These are phyloP conservation scores for Carpatolechia fugitivella DNA, from an alignment of 2,888 invertebrate species.

Conservation along the genomic window DNA sequence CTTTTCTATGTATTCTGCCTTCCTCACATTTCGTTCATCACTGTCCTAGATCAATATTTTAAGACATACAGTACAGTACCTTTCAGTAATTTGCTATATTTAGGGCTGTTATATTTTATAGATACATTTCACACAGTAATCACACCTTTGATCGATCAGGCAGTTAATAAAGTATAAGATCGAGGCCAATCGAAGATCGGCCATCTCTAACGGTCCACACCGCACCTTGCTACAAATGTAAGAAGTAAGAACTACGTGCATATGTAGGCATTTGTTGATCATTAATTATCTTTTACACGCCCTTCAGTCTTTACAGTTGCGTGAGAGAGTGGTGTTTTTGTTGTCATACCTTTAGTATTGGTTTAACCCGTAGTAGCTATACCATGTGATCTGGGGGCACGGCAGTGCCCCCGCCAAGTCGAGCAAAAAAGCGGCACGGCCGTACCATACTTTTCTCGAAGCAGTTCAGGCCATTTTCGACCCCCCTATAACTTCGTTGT, in stretches of 20 bases:
- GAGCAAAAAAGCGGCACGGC: too few species aligned
- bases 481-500: too few species aligned
- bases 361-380: constrained; percentile 12
- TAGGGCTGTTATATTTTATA: constrained; percentile 26
- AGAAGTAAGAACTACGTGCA: background rate
- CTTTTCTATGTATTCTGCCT: too few species aligned
- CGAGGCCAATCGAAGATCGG: constrained; percentile 30
- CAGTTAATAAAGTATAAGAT: constrained; percentile 18
- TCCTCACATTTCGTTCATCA: too few species aligned
- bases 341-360: too few species aligned
- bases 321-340: too few species aligned
- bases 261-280: constrained; percentile 1
- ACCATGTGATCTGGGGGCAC: too few species aligned
- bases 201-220: constrained; percentile 35
- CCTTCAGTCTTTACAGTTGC: constrained; percentile 20
- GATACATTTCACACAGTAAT: constrained; percentile 27
- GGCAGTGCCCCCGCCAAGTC: too few species aligned
- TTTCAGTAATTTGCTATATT: background rate
- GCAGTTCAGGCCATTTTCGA: too few species aligned
- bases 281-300: background rate
- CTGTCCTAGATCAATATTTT: too few species aligned
- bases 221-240: constrained; percentile 29
- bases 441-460: too few species aligned
- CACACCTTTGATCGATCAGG: constrained; percentile 25
- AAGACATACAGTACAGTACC: too few species aligned